Conservation (phyloP, 1,140 invertebrate genomes). For the Tetramorium simillimum region DNA sequence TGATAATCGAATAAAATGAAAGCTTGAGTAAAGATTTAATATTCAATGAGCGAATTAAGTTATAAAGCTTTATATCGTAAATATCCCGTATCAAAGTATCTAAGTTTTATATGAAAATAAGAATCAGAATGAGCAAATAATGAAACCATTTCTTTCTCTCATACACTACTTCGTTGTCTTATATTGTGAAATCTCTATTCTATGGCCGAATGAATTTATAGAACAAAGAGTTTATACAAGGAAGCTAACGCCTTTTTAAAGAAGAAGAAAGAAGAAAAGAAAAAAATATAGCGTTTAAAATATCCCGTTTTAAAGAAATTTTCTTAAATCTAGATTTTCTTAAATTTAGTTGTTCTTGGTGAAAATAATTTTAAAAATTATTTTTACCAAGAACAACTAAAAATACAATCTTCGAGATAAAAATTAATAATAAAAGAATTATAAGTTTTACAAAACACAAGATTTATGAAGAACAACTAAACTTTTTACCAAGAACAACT, state of each 20-base stretch:
- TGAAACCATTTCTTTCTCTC: background rate
- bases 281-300: background rate
- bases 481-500: background rate
- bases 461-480: too few relatives aligned
- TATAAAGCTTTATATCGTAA: background rate
- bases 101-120: background rate
- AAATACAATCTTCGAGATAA: background rate
- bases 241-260: background rate
- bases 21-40: too few relatives aligned
- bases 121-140: background rate
- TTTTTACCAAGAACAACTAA: background rate
- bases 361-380: background rate
- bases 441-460: background rate
- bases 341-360: too few relatives aligned
- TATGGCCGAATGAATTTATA: background rate
- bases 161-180: background rate
- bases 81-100: background rate
- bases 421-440: background rate
- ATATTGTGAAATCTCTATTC: background rate
- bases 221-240: background rate
- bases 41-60: background rate
- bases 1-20: too few relatives aligned
- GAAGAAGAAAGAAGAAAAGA: background rate
- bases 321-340: background rate
- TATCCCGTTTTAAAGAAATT: background rate